phyloP scores from a whole-genome alignment of 2,888 invertebrate species.

The Eilema caniola region DNA sequence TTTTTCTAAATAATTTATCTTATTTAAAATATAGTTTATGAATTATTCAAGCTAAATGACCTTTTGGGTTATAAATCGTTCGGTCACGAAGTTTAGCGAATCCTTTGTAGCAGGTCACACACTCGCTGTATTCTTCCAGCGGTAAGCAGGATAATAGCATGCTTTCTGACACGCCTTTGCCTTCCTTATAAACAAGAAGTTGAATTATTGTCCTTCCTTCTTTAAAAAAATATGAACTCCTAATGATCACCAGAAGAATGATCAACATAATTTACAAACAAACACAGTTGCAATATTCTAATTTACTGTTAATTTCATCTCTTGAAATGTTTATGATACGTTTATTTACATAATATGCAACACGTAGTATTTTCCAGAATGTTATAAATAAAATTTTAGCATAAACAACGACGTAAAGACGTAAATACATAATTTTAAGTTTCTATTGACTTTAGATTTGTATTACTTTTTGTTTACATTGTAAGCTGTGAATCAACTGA shows the following conservation, averaged over 20 bases:
- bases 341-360: background rate
- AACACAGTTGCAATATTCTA: background rate
- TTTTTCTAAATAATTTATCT: background rate
- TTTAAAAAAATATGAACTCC: too few relatives aligned
- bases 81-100: background rate
- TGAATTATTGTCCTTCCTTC: too few relatives aligned
- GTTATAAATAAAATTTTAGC: background rate
- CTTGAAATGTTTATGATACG: background rate
- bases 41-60: conserved; percentile 12
- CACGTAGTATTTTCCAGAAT: background rate
- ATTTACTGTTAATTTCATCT: background rate
- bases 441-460: background rate
- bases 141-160: too few relatives aligned
- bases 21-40: background rate
- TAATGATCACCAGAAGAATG: too few relatives aligned
- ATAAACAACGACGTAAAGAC: background rate
- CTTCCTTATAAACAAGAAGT: too few relatives aligned
- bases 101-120: background rate
- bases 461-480: background rate
- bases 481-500: background rate
- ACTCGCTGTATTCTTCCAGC: too few relatives aligned
- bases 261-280: background rate
- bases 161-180: too few relatives aligned
- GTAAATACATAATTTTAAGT: background rate
- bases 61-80: background rate